Evolutionary conservation across 2,113 vertebrate genomes (phyloP).

Genomic region (Triplophysa siluroides): DNA sequence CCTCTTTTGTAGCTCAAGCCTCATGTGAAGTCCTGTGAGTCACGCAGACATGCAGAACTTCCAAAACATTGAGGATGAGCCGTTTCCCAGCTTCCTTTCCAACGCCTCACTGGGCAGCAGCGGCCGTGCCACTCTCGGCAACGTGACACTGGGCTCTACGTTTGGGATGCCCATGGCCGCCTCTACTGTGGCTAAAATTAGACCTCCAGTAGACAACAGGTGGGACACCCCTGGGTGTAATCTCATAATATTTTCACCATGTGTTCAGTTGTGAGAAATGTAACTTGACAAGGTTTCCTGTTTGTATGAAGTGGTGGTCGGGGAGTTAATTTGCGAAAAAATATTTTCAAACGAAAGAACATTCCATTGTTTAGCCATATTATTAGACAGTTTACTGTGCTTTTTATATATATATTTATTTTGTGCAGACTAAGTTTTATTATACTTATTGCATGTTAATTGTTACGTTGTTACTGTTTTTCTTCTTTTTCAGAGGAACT

Average conservation of each 20-base stretch:
- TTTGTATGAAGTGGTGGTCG: not conserved
- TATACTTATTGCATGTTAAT: no score
- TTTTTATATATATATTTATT: no score
- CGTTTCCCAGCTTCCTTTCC: slow-evolving; percentile 83
- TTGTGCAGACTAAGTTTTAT: no score
- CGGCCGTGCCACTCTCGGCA: slow-evolving; percentile 74
- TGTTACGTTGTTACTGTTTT: not conserved
- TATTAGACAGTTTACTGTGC: no score
- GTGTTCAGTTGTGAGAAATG: slow-evolving; percentile 17
- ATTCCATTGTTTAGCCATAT: not conserved
- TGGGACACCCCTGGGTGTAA: slow-evolving; percentile 59
- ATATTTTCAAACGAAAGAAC: not conserved
- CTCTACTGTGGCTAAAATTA: slow-evolving; percentile 88
- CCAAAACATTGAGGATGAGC: slow-evolving; percentile 85
- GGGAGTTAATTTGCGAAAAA: not conserved
- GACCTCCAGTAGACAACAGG: slow-evolving; percentile 76
- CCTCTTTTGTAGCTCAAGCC: slow-evolving; percentile 26
- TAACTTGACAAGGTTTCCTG: not conserved
- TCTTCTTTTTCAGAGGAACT: slow-evolving; percentile 68
- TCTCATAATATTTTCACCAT: not conserved
- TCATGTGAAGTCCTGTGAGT: slow-evolving; percentile 43
- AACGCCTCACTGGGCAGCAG: slow-evolving; percentile 73
- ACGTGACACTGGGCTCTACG: slow-evolving; percentile 84
- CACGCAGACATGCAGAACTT: slow-evolving; percentile 76
- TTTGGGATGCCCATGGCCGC: slow-evolving; percentile 90